Evolutionary conservation across 2,797 vertebrate species (phyloP), one percentile per base, ranked within the genome.

Genomic region (Xerus rutilus): DNA sequence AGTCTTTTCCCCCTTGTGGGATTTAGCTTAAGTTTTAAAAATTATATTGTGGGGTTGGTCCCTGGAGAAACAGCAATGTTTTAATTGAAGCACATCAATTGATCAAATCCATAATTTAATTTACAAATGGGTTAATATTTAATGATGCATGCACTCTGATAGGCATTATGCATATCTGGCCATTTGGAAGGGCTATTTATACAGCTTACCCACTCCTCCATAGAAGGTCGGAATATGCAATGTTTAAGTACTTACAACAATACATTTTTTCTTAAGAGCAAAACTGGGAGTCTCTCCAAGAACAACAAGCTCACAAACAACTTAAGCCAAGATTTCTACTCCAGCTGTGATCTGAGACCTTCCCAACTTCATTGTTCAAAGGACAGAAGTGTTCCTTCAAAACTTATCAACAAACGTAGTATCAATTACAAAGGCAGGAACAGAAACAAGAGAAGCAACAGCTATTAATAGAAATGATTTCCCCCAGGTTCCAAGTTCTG

Each of bases 101-200:
- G 70, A 88, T 72, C 92, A 92, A 89, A 96, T 76, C 70, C 45
- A 72, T 70, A 89, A 82, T 79, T 95, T 93, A 96, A 85, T 79
- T 95, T 91, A 96, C 20, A 91, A 96, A 83, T 35, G 11, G 30
- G 35, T 90, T 97, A 96, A 93, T 85, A 89, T 91, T 97, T 84
- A 72, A 94, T 83, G 43, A 89, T 83, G 10, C 6, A 70, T 39
- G 54, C n/a, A 86, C 64, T 64, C 14, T 84, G 13, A 30, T 78
- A 82, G 92, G 73, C 57, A 94, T 67, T 94, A 49, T 47, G 17
- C 39, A 47, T 70, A 91, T 59, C 17, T 90, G 74, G 76, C 82
- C 89, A 28, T 91, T 90, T 72, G 57, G 49, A 94, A 86, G 69
- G 35, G 45, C 54, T 88, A 39, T 96, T 96, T 85, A 70, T 28